Evolutionary conservation across 1,140 invertebrate species (phyloP).

Genomic region (Brachionus rotundiformis): DNA sequence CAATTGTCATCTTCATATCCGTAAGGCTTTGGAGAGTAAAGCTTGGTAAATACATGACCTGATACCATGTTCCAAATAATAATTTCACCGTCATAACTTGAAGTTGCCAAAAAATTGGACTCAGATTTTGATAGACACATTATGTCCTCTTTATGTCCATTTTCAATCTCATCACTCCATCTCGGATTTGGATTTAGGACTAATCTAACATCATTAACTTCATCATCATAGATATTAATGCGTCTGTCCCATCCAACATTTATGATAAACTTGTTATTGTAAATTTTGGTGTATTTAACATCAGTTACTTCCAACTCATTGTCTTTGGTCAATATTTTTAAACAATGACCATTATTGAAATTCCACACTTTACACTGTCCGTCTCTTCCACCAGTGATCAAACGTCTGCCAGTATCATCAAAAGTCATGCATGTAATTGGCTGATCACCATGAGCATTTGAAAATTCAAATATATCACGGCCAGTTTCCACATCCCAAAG

Average conservation of each 20-base stretch:
- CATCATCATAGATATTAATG: slow-evolving; percentile 64
- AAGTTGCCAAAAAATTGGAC: slow-evolving; percentile 62
- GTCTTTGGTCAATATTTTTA: slow-evolving; percentile 56
- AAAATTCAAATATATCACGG: slow-evolving; percentile 62
- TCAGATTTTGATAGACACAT: slow-evolving; percentile 60
- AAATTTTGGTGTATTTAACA: slow-evolving; percentile 62
- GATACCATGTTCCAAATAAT: slow-evolving; percentile 66
- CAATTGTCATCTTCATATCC: slow-evolving; percentile 31
- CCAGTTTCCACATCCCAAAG: slow-evolving; percentile 65
- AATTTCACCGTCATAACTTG: slow-evolving; percentile 63
- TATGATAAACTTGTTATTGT: slow-evolving; percentile 63
- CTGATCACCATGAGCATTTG: slow-evolving; percentile 60
- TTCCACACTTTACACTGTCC: slow-evolving; percentile 64
- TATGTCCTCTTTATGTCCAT: slow-evolving; percentile 64
- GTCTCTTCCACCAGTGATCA: slow-evolving; percentile 64
- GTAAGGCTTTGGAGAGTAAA: slow-evolving; percentile 21
- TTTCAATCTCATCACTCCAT: slow-evolving; percentile 61
- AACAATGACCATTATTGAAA: slow-evolving; percentile 65
- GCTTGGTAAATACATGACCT: slow-evolving; percentile 62
- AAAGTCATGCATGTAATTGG: slow-evolving; percentile 64
- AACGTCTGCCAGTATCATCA: slow-evolving; percentile 61
- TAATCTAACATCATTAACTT: slow-evolving; percentile 58
- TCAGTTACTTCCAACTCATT: slow-evolving; percentile 62
- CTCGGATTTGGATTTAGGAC: slow-evolving; percentile 59
- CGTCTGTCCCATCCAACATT: slow-evolving; percentile 63